Base-by-base conservation (phyloP, 2,888 invertebrate genomes). In the Perithous albicinctus region DNA sequence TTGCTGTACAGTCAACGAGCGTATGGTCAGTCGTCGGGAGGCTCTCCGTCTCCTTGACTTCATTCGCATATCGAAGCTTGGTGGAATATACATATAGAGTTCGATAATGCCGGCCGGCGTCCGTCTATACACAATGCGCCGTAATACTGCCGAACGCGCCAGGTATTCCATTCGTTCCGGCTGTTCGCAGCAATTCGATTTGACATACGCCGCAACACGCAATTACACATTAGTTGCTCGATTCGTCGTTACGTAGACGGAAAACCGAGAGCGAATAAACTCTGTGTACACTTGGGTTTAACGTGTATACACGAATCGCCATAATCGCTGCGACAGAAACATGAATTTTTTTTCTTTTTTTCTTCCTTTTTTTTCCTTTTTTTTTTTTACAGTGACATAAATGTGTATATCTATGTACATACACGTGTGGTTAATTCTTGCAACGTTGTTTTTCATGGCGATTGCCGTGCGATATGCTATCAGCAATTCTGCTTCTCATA, bases 41-140 rank as follows among this genome's bases (percentile, higher is more conserved):
- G 35, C 43, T 78, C 35, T 48, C 63, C 48, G 26, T 84, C 56
- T 81, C 81, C 83, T 84, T 74, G 80, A 81, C 78, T 84, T 61
- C 59, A 76, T 59, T 81, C 56, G 76, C 73, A 81, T 78, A 61
- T n/a, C n/a, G 73, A 43, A 41, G 26, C 61, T 74, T 77, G 67
- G 46, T 70, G 80, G n/a, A n/a, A n/a, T n/a, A n/a, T n/a, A n/a
- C n/a, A n/a, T 41, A 64, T 56, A n/a, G 46, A 32, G 48, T 74
- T 83, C 48, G 78, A 78, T 80, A 83, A 72, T 74, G 59, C 63
- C 77, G 54, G 56, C 61, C 74, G 63, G 63, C 63, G 35, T 73
- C 46, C 59, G 46, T 56, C 46, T 23, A 46, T 32, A n/a, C 20
- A 61, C 59, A 61, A 76, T 67, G 32, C 56, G 56, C 43, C 67